Evolutionary conservation across 2,113 vertebrate species (phyloP).

Genomic region (Pterocles orientalis): DNA sequence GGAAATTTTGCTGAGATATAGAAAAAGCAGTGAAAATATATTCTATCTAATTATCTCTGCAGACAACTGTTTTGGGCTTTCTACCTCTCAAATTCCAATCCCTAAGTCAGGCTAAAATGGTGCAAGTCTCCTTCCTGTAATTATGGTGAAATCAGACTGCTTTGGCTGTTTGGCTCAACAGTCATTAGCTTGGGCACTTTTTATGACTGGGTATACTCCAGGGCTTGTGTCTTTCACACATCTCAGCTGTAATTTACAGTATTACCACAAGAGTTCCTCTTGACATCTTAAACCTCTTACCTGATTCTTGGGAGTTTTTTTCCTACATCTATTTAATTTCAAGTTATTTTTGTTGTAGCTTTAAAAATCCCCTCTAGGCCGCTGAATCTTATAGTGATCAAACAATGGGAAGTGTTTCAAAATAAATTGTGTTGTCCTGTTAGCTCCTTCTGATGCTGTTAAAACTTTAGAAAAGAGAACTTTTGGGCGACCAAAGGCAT

Average conservation of each 20-base stretch:
- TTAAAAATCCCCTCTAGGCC: neutral
- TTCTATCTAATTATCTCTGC: neutral
- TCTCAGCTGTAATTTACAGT: neutral
- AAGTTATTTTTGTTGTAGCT: neutral
- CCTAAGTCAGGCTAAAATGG: neutral
- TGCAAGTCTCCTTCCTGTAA: neutral
- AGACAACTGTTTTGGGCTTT: neutral
- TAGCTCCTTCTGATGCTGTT: neutral
- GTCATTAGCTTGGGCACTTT: neutral
- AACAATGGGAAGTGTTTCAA: neutral
- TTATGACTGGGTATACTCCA: neutral
- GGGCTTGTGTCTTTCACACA: rapidly evolving
- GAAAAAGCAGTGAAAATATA: neutral
- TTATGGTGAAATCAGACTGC: neutral
- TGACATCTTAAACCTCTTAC: neutral
- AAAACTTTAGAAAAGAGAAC: neutral
- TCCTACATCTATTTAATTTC: neutral
- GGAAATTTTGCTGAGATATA: neutral
- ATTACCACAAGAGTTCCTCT: neutral
- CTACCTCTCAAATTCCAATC: neutral
- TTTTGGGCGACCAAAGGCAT: neutral
- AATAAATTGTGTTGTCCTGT: neutral
- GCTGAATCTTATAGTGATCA: neutral
- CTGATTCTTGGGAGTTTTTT: neutral
- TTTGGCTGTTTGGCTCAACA: neutral